Percentiles rank a stretch among this genome's conserved stretches.
Evolutionary conservation across 2,797 vertebrate genomes (phyloP).

Genomic region (Lagothrix lagotricha): DNA sequence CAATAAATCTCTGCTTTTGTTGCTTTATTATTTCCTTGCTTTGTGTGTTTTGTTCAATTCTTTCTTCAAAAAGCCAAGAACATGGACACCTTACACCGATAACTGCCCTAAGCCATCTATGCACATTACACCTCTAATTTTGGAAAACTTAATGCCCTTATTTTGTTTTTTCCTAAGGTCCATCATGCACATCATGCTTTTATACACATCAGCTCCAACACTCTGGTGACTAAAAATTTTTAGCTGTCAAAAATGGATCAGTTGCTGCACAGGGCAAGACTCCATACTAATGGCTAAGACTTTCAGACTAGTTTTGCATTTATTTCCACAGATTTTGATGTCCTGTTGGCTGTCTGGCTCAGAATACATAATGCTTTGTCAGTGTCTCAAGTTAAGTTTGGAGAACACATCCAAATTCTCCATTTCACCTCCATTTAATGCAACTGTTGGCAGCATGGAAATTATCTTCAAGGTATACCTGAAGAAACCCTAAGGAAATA

Average conservation of each 20-base stretch:
- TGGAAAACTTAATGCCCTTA: background rate
- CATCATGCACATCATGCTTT: background rate
- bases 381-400: slow-evolving; percentile 1
- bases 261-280: background rate
- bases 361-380: background rate
- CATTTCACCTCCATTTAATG: slow-evolving; percentile 2
- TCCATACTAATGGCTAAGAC: background rate
- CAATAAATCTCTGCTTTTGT: background rate
- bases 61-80: background rate
- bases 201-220: background rate
- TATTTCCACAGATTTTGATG: background rate
- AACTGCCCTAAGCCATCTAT: background rate
- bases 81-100: background rate
- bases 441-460: background rate
- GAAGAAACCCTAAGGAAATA: background rate
- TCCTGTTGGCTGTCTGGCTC: slow-evolving; percentile 4
- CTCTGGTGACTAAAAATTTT: background rate
- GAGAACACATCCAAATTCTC: background rate
- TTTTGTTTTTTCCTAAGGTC: background rate
- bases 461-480: background rate
- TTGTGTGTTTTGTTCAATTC: background rate
- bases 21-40: background rate
- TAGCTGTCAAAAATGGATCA: background rate
- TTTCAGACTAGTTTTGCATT: slow-evolving; percentile 7
- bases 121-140: background rate